Evolutionary conservation across 2,888 invertebrate genomes (phyloP).

Genomic region (Zaprionus obscuricornis): DNA sequence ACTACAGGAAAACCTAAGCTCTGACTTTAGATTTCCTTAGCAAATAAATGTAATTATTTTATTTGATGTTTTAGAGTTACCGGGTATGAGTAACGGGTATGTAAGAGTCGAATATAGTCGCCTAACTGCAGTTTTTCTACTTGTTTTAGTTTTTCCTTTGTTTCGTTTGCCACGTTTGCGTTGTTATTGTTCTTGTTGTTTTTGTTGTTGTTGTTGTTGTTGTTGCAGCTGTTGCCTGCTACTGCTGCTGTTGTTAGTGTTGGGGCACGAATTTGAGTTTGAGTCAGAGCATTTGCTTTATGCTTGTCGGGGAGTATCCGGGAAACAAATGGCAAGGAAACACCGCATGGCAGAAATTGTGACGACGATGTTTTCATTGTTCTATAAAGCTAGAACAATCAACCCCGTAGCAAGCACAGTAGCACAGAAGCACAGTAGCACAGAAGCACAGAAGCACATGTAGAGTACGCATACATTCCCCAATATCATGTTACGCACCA

Average conservation of each 20-base stretch:
- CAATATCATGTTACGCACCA: too few species aligned
- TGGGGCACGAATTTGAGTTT: background rate
- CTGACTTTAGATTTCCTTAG: too few species aligned
- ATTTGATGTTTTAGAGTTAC: too few species aligned
- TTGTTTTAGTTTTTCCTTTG: slow-evolving; percentile 33
- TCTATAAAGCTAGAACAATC: slow-evolving; percentile 68
- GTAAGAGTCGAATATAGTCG: background rate
- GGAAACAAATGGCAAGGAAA: slow-evolving; percentile 72
- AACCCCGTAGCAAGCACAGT: too few species aligned
- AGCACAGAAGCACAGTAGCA: too few species aligned
- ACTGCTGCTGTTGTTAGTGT: slow-evolving; percentile 11
- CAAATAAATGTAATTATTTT: too few species aligned
- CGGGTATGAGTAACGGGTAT: background rate
- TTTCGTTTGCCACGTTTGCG: slow-evolving; percentile 61
- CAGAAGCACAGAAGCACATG: too few species aligned
- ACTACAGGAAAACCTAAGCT: too few species aligned
- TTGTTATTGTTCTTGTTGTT: slow-evolving; percentile 41
- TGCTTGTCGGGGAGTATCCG: slow-evolving; percentile 45
- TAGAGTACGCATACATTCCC: slow-evolving; percentile 48
- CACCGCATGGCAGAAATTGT: slow-evolving; percentile 79
- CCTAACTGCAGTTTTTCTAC: background rate
- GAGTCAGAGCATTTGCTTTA: slow-evolving; percentile 38
- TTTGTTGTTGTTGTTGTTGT: slow-evolving; percentile 33
- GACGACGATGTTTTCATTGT: slow-evolving; percentile 77
- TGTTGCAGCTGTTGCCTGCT: slow-evolving; percentile 12